Conservation (phyloP, 92 coral and sea anemone species). For the Palythoa grandis region DNA sequence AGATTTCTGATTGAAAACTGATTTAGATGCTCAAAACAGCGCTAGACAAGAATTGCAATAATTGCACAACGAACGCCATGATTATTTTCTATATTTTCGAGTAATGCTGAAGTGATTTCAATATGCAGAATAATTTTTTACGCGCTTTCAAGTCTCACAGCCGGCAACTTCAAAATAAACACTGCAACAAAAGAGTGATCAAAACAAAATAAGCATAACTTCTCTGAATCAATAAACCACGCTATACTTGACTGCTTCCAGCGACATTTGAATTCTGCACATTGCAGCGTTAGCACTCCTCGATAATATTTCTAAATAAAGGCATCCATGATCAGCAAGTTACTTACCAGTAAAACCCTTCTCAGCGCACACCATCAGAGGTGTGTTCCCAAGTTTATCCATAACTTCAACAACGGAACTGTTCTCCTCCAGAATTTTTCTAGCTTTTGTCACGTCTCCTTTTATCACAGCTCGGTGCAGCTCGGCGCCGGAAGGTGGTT, state of each 20-base stretch:
- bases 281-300: background rate
- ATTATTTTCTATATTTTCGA: too few species aligned
- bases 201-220: background rate
- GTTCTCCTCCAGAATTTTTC: constrained; percentile 76
- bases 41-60: background rate
- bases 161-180: background rate
- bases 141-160: background rate
- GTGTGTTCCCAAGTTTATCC: constrained; percentile 92
- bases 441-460: constrained; percentile 82
- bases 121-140: too few species aligned
- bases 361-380: constrained; percentile 89
- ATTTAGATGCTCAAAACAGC: background rate
- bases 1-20: too few species aligned
- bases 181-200: background rate
- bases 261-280: background rate
- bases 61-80: background rate
- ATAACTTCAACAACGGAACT: constrained; percentile 90
- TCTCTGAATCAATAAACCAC: background rate
- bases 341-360: constrained; percentile 77
- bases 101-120: background rate
- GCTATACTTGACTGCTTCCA: background rate
- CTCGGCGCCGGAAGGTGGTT: constrained; percentile 98
- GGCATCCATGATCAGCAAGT: background rate
- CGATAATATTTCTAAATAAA: background rate
- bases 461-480: constrained; percentile 88